These are phyloP conservation scores for Maccullochella peelii DNA, from an alignment of 2,113 vertebrate species.

Conservation along the genomic window DNA sequence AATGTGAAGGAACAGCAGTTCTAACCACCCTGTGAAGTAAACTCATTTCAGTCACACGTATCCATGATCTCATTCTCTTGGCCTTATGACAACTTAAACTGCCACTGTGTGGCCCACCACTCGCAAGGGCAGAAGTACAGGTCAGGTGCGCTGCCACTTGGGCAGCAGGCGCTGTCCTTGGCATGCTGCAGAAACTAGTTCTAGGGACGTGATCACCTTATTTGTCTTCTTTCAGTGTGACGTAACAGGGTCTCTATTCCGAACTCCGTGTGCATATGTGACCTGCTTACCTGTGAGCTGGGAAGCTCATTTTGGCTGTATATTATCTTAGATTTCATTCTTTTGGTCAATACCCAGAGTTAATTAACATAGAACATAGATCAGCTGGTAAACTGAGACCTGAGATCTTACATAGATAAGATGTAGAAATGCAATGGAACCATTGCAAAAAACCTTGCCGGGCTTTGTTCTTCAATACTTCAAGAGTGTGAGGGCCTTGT, in stretches of 20 bases:
- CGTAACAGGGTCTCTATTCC: not conserved
- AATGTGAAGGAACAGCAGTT: not conserved
- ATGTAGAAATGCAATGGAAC: conserved; percentile 24
- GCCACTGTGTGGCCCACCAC: not conserved
- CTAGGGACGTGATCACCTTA: not conserved
- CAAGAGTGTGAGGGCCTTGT: conserved; percentile 36
- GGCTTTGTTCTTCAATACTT: conserved; percentile 43
- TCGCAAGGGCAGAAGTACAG: too few species aligned
- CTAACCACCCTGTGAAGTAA: not conserved
- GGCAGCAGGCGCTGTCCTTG: not conserved
- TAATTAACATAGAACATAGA: conserved; percentile 1
- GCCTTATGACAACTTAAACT: not conserved
- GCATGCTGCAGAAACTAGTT: not conserved
- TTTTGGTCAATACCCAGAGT: not conserved
- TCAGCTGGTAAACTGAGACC: not conserved
- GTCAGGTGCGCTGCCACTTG: not conserved
- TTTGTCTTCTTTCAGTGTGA: not conserved
- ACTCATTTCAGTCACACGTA: not conserved
- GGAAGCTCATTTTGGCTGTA: not conserved
- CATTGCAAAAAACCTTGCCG: conserved; percentile 3
- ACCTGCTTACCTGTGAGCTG: not conserved
- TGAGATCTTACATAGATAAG: conserved; percentile 24
- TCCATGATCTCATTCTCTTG: not conserved
- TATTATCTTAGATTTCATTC: not conserved
- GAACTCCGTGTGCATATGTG: not conserved